These are phyloP conservation scores for Scomber scombrus DNA, from an alignment of 2,113 vertebrate species.

Conservation along the genomic window DNA sequence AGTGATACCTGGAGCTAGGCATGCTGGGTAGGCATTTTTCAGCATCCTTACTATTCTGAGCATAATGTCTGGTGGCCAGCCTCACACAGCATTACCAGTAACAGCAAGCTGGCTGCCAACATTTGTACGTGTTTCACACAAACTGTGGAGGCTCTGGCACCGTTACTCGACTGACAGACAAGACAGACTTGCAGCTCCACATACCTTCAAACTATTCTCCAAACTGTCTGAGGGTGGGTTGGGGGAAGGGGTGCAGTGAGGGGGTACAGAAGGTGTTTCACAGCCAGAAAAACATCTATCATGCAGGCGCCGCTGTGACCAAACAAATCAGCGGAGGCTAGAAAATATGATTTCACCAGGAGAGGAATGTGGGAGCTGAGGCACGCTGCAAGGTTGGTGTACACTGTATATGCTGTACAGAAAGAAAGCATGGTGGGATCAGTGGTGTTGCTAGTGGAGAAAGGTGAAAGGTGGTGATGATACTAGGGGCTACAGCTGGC, in stretches of 20 bases:
- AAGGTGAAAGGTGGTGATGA: background rate
- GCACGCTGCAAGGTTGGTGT: slow-evolving; percentile 30
- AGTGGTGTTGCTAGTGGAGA: background rate
- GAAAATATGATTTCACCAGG: slow-evolving; percentile 73
- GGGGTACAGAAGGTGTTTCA: slow-evolving; percentile 45
- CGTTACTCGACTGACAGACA: slow-evolving; percentile 18
- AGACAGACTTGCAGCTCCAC: slow-evolving; percentile 23
- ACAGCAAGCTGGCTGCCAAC: slow-evolving; percentile 53
- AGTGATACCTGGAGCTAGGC: slow-evolving; percentile 74
- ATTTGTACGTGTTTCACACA: slow-evolving; percentile 62
- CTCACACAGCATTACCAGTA: slow-evolving; percentile 64
- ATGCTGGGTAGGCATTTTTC: slow-evolving; percentile 82
- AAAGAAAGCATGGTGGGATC: slow-evolving; percentile 34
- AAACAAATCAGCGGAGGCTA: slow-evolving; percentile 71
- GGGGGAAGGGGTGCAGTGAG: background rate
- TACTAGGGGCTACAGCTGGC: background rate
- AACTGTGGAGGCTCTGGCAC: slow-evolving; percentile 57
- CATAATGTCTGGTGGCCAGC: slow-evolving; percentile 81
- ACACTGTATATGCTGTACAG: slow-evolving; percentile 11
- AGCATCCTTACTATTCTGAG: slow-evolving; percentile 83
- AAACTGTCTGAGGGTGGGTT: slow-evolving; percentile 32
- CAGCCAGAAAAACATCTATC: slow-evolving; percentile 76
- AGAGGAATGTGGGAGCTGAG: slow-evolving; percentile 67
- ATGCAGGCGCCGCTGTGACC: slow-evolving; percentile 73
- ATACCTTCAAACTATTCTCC: slow-evolving; percentile 59